Evolutionary conservation across 2,113 vertebrate genomes (phyloP).

Genomic region (Hippocampus zosterae): DNA sequence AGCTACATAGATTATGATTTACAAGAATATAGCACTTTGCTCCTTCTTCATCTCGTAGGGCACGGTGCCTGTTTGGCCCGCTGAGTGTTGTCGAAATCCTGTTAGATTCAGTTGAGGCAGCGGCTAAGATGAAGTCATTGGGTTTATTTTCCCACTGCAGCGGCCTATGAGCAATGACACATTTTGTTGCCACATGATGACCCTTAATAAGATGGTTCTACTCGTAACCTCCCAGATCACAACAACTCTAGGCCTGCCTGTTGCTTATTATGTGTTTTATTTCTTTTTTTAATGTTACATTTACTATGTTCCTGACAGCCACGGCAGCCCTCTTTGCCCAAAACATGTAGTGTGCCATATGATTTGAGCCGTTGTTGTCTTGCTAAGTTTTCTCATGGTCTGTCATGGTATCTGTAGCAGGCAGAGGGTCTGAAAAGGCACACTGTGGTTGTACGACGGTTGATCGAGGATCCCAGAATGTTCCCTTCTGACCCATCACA

Average conservation of each 20-base stretch:
- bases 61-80: not conserved
- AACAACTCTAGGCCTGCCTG: not conserved
- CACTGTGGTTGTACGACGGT: too few species aligned
- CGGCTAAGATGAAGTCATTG: slow-evolving; percentile 35
- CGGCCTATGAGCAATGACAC: slow-evolving; percentile 44
- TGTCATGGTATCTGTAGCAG: not conserved
- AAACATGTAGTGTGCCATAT: not conserved
- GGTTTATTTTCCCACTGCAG: slow-evolving; percentile 33
- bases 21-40: slow-evolving; percentile 8
- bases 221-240: slow-evolving; percentile 19
- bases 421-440: too few species aligned
- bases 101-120: slow-evolving; percentile 19
- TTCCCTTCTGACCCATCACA: too few species aligned
- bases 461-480: too few species aligned
- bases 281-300: not conserved
- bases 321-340: not conserved
- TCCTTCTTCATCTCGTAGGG: slow-evolving; percentile 1
- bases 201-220: slow-evolving; percentile 35
- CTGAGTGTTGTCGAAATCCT: slow-evolving; percentile 22
- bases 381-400: not conserved
- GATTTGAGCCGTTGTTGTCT: not conserved
- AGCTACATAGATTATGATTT: not conserved
- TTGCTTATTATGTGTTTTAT: not conserved
- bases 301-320: not conserved
- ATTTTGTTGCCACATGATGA: slow-evolving; percentile 43